Percentiles rank a stretch among this genome's conserved stretches.
Evolutionary conservation across 2,888 invertebrate genomes (phyloP).

Genomic region (Diploptera punctata): DNA sequence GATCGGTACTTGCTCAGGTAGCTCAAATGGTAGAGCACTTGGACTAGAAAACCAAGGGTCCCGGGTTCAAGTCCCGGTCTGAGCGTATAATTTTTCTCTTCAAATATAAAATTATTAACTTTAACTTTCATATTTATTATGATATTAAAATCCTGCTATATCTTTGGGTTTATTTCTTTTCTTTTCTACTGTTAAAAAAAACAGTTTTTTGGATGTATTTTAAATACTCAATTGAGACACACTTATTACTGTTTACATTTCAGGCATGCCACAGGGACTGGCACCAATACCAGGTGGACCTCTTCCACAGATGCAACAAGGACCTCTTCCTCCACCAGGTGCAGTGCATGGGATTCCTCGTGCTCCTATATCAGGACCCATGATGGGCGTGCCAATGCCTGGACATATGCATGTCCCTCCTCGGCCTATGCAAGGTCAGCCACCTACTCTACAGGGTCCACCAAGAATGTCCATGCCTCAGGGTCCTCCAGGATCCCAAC

Average conservation of each 20-base stretch:
- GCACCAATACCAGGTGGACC: slow-evolving; percentile 7
- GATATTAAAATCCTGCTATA: neutral
- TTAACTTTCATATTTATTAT: too few species aligned
- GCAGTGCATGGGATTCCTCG: slow-evolving; percentile 8
- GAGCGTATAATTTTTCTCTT: too few species aligned
- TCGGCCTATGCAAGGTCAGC: slow-evolving; percentile 36
- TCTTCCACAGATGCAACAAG: slow-evolving; percentile 1
- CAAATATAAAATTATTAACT: too few species aligned
- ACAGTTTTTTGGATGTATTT: neutral
- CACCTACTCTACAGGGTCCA: slow-evolving; percentile 32
- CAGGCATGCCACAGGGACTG: neutral
- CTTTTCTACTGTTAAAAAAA: neutral
- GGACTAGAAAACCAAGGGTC: too few species aligned
- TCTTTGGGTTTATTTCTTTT: neutral
- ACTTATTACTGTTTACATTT: neutral
- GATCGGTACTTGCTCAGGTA: too few species aligned
- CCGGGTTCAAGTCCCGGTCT: too few species aligned
- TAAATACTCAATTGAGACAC: neutral
- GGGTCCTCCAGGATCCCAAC: slow-evolving; percentile 18
- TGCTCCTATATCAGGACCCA: neutral
- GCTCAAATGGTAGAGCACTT: too few species aligned
- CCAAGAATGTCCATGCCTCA: neutral
- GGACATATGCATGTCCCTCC: slow-evolving; percentile 25
- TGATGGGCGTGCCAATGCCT: slow-evolving; percentile 28
- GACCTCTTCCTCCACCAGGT: neutral